Percentiles rank a stretch among this genome's conserved stretches.
These are phyloP conservation scores for Notiomystis cincta DNA, from an alignment of 2,113 vertebrate genomes.

Conservation along the genomic window DNA sequence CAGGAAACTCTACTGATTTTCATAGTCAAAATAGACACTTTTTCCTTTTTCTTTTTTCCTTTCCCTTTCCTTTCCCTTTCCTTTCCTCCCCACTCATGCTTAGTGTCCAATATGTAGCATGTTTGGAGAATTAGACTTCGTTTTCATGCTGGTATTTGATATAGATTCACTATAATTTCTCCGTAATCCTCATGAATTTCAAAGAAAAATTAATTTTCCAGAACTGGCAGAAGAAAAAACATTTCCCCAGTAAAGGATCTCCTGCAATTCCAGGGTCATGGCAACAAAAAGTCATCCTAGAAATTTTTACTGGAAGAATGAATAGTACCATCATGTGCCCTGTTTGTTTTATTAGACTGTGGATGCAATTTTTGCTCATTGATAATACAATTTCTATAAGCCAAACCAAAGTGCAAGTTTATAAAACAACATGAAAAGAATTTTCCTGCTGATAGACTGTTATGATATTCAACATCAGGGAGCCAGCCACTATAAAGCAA, in stretches of 20 bases:
- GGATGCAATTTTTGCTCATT: not conserved
- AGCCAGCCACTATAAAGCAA: not conserved
- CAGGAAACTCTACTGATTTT: not conserved
- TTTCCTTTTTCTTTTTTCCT: not conserved
- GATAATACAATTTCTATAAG: not conserved
- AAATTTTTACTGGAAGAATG: not conserved
- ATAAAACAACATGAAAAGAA: not conserved
- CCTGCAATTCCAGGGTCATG: not conserved
- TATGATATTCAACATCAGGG: not conserved
- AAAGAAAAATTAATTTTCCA: not conserved
- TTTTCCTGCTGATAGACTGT: not conserved
- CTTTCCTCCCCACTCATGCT: not conserved
- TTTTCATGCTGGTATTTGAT: not conserved
- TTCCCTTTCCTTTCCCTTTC: too few relatives aligned
- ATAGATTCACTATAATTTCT: not conserved
- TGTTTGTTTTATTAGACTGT: not conserved
- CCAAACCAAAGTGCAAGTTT: not conserved
- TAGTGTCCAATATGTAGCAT: not conserved
- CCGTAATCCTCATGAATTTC: not conserved
- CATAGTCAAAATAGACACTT: not conserved
- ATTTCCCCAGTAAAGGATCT: not conserved
- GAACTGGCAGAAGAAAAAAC: not conserved
- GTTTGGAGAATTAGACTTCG: not conserved
- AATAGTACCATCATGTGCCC: not conserved
- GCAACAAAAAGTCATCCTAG: not conserved